phyloP scores from a whole-genome alignment of 1,140 invertebrate species.

The Ooceraea biroi region DNA sequence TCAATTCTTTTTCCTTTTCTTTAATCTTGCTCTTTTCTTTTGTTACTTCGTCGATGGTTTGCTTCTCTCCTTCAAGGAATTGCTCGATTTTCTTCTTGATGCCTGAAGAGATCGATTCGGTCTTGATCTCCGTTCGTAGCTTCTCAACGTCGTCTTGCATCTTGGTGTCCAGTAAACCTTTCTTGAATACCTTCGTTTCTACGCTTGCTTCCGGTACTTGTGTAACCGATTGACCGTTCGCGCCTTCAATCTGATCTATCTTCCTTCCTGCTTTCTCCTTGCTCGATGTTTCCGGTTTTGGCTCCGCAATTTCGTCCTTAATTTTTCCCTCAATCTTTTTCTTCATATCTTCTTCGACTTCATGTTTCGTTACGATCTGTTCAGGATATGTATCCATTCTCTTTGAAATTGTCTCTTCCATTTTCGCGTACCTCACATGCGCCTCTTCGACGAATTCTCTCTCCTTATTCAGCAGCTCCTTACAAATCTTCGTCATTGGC shows the following conservation, averaged over 20 bases:
- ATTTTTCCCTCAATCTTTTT: background rate
- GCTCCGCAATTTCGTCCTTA: background rate
- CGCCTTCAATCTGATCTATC: constrained; percentile 58
- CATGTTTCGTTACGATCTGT: background rate
- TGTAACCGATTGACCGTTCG: background rate
- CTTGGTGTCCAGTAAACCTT: background rate
- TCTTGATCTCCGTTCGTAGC: constrained; percentile 6
- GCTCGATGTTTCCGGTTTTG: background rate
- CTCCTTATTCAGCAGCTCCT: constrained; percentile 54
- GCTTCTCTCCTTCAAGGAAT: constrained; percentile 23
- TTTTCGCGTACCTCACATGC: constrained; percentile 7
- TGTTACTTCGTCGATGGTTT: background rate
- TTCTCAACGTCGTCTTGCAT: background rate
- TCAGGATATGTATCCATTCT: background rate
- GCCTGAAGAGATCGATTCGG: constrained; percentile 5
- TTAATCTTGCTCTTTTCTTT: background rate
- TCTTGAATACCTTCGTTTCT: constrained; percentile 34
- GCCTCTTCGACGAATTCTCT: constrained; percentile 37
- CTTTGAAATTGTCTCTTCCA: background rate
- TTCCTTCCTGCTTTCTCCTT: constrained; percentile 47
- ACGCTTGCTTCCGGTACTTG: constrained; percentile 35
- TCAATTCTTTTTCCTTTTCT: background rate
- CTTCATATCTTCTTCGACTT: constrained; percentile 55
- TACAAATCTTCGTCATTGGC: constrained; percentile 30
- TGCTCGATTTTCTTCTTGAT: constrained; percentile 32